Evolutionary conservation across 2,113 vertebrate species (phyloP).

Genomic region (Festucalex cinctus): DNA sequence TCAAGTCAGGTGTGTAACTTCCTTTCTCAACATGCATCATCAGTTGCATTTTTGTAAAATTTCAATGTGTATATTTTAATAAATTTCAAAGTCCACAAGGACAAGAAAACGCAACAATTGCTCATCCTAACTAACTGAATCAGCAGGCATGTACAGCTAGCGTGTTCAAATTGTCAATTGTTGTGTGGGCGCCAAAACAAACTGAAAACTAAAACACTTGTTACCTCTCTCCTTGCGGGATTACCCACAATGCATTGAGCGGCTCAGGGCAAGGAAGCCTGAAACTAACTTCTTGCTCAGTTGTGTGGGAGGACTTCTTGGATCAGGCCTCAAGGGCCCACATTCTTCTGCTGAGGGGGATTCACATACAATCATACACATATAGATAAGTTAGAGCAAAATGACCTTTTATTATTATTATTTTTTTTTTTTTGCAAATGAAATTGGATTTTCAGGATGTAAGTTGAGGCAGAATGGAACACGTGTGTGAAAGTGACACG

Average conservation of each 20-base stretch:
- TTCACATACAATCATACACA: constrained; percentile 7
- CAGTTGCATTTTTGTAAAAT: not conserved
- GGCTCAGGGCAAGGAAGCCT: constrained; percentile 75
- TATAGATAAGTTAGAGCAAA: not conserved
- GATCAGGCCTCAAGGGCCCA: constrained; percentile 65
- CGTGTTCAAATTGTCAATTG: not conserved
- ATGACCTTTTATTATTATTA: not conserved
- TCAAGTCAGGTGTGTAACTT: not conserved
- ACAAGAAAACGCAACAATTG: not conserved
- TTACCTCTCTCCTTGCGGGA: constrained; percentile 31
- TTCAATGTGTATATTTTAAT: not conserved
- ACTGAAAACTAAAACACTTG: not conserved
- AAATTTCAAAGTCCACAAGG: not conserved
- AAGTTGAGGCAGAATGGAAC: not conserved
- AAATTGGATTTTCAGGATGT: not conserved
- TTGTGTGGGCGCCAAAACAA: not conserved
- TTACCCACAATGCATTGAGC: constrained; percentile 79
- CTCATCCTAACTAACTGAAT: not conserved
- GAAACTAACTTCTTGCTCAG: constrained; percentile 63
- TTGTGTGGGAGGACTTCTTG: constrained; percentile 74
- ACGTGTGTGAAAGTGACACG: constrained; percentile 21
- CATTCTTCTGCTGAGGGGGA: constrained; percentile 65
- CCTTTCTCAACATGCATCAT: not conserved
- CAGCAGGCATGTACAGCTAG: not conserved
- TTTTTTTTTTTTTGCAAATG: not conserved